Conservation (phyloP, 2,113 vertebrate species). For the Myiozetetes cayanensis region DNA sequence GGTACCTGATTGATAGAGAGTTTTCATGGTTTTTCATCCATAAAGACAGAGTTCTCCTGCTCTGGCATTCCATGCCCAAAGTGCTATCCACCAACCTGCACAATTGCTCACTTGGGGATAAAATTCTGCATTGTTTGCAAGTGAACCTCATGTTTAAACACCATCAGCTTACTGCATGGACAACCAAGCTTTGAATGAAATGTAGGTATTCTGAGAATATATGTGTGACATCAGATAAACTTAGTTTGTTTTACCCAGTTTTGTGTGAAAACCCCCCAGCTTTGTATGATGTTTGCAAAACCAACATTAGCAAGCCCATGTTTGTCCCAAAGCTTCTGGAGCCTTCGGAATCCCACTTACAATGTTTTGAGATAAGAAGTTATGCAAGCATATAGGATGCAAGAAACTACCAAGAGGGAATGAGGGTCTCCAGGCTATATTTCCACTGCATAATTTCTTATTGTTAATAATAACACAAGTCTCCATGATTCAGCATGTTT, state of each 20-base stretch:
- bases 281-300: background rate
- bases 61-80: background rate
- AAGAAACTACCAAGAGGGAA: background rate
- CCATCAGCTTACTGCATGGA: background rate
- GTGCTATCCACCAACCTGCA: fast-evolving
- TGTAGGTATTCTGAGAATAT: background rate
- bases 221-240: background rate
- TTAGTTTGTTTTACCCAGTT: background rate
- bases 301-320: background rate
- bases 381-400: background rate
- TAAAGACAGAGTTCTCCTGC: background rate
- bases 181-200: background rate
- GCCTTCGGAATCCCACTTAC: background rate
- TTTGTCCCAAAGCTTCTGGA: background rate
- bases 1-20: background rate
- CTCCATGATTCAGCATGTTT: constrained; percentile 3
- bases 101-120: background rate
- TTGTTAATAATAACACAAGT: background rate
- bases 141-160: background rate
- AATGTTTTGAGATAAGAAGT: background rate
- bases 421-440: background rate
- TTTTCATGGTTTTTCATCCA: background rate
- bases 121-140: background rate
- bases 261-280: background rate
- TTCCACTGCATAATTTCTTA: constrained; percentile 5